Conservation (phyloP, 2,888 invertebrate species). For the Heteropelma amictum region DNA sequence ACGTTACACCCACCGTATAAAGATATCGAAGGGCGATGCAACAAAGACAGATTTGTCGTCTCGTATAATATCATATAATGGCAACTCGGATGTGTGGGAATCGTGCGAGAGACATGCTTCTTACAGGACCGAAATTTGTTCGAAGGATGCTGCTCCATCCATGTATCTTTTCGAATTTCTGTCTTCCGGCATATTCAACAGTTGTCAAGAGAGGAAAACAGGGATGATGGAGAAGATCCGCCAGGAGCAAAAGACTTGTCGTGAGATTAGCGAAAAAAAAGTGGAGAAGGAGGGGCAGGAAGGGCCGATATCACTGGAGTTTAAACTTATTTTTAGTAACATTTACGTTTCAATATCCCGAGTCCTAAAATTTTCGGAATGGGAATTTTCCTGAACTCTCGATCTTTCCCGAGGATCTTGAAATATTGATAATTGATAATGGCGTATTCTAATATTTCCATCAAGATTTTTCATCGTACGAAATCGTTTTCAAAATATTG, state of each 20-base stretch:
- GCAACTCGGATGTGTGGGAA: slow-evolving; percentile 1
- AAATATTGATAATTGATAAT: too few species aligned
- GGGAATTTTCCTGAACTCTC: too few species aligned
- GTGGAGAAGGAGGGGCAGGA: too few species aligned
- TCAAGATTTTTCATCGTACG: not conserved
- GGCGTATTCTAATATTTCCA: too few species aligned
- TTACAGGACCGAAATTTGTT: not conserved
- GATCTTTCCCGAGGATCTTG: too few species aligned
- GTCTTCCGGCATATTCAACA: slow-evolving; percentile 57
- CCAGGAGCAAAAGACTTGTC: not conserved
- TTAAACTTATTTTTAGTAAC: too few species aligned
- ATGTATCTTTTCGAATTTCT: slow-evolving; percentile 15
- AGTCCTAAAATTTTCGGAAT: too few species aligned
- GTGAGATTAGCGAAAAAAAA: too few species aligned
- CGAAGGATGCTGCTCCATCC: not conserved
- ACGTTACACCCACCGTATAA: slow-evolving; percentile 61
- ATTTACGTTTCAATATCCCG: too few species aligned
- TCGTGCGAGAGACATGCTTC: slow-evolving; percentile 2
- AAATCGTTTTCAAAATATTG: not conserved
- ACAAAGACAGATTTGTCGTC: slow-evolving; percentile 60
- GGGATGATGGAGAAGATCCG: slow-evolving; percentile 29
- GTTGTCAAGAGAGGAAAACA: slow-evolving; percentile 10
- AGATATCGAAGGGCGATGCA: slow-evolving; percentile 8
- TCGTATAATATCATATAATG: slow-evolving; percentile 33
- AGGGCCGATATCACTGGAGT: too few species aligned